A percentile compares a stretch with the other conserved stretches of the same genome.
These are phyloP conservation scores for Tachina grossa DNA, from an alignment of 2,888 invertebrate genomes.

Conservation along the genomic window DNA sequence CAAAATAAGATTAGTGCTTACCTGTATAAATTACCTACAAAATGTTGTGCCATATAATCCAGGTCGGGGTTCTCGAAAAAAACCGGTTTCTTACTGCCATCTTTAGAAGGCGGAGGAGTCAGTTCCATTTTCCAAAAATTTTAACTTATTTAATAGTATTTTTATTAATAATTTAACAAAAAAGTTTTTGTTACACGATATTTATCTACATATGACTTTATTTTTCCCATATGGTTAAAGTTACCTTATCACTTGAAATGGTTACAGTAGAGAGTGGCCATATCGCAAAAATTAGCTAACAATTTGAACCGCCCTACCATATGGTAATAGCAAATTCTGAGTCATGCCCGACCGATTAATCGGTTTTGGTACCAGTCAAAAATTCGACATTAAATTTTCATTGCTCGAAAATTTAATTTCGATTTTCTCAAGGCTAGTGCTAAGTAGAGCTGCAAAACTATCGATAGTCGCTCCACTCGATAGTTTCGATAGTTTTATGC, in stretches of 20 bases:
- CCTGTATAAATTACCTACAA: slow-evolving; percentile 86
- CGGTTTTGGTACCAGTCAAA: too few species aligned
- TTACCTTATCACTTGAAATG: slow-evolving; percentile 18
- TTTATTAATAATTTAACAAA: slow-evolving; percentile 46
- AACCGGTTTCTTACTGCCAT: slow-evolving; percentile 69
- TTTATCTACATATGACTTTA: neutral
- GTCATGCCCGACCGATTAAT: too few species aligned
- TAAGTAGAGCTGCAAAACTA: too few species aligned
- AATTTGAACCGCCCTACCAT: too few species aligned
- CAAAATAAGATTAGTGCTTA: slow-evolving; percentile 75
- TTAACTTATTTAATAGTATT: neutral
- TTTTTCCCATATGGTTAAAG: slow-evolving; percentile 26
- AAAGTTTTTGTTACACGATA: neutral
- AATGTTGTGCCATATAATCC: slow-evolving; percentile 86
- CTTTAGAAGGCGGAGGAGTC: slow-evolving; percentile 70
- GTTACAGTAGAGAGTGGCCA: neutral
- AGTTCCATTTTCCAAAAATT: slow-evolving; percentile 72
- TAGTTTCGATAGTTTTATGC: too few species aligned
- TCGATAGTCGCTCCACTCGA: too few species aligned
- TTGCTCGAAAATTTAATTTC: too few species aligned
- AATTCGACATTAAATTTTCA: too few species aligned
- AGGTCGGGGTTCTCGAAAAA: slow-evolving; percentile 83
- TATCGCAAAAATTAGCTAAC: too few species aligned
- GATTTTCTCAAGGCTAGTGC: too few species aligned
- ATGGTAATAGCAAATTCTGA: too few species aligned